Percentiles rank a stretch among this genome's conserved stretches.
These are phyloP conservation scores for Campylomormyrus tamandua DNA, from an alignment of 2,113 vertebrate genomes.

Conservation along the genomic window DNA sequence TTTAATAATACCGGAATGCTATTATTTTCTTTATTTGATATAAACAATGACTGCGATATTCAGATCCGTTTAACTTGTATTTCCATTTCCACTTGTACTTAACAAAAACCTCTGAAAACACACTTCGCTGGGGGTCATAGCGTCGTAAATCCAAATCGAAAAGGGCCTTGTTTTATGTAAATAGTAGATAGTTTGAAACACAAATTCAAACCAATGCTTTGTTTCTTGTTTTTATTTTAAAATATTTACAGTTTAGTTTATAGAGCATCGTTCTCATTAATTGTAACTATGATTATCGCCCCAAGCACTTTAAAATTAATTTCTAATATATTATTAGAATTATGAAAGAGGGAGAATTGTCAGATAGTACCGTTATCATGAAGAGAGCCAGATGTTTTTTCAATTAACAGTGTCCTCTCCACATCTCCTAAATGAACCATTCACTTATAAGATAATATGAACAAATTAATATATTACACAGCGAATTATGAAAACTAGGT, in stretches of 20 bases:
- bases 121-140: background rate
- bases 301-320: constrained; percentile 11
- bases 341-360: constrained; percentile 6
- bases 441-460: constrained; percentile 90
- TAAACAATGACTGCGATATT: background rate
- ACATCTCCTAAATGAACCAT: constrained; percentile 70
- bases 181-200: background rate
- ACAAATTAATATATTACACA: constrained; percentile 99
- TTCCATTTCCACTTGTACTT: background rate
- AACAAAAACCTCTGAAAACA: background rate
- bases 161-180: background rate
- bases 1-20: background rate
- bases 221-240: background rate
- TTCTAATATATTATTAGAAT: constrained; percentile 12
- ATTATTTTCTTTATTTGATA: background rate
- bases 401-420: constrained; percentile 49
- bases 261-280: background rate
- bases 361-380: constrained; percentile 43
- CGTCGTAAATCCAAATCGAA: background rate
- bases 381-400: constrained; percentile 55
- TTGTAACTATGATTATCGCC: background rate
- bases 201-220: background rate
- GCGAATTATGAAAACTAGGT: constrained; percentile 98
- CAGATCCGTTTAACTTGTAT: background rate
- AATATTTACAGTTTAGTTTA: background rate